phyloP scores from a whole-genome alignment of 2,888 invertebrate species.

The Rutpela maculata region DNA sequence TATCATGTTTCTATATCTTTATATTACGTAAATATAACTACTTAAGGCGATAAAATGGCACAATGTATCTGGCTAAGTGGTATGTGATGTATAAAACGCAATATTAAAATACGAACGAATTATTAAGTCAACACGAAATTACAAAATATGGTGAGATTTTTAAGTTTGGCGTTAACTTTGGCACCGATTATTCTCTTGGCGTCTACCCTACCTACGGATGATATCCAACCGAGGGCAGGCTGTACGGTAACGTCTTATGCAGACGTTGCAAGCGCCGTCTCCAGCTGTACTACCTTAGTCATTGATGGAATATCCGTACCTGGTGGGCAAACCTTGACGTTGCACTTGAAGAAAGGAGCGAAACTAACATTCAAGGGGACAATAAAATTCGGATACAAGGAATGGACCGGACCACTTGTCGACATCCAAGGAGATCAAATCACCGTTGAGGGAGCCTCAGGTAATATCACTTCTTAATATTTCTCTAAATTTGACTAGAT shows the following conservation, averaged over 20 bases:
- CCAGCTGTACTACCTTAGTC: slow-evolving; percentile 32
- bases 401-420: slow-evolving; percentile 47
- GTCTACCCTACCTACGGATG: background rate
- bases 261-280: slow-evolving; percentile 29
- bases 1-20: background rate
- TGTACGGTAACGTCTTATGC: slow-evolving; percentile 44
- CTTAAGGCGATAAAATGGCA: background rate
- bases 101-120: too few relatives aligned
- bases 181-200: background rate
- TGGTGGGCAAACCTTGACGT: slow-evolving; percentile 38
- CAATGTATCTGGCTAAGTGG: background rate
- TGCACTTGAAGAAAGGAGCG: slow-evolving; percentile 39
- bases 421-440: slow-evolving; percentile 39
- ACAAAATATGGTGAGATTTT: background rate
- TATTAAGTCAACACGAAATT: background rate
- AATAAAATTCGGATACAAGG: slow-evolving; percentile 37
- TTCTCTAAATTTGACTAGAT: too few relatives aligned
- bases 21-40: background rate
- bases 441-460: slow-evolving; percentile 37
- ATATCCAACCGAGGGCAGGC: background rate
- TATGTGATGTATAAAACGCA: background rate
- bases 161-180: background rate
- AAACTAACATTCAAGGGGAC: slow-evolving; percentile 39
- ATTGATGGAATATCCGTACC: slow-evolving; percentile 44
- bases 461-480: background rate